Evolutionary conservation across 2,888 invertebrate genomes (phyloP), one percentile per base, ranked within the genome.

Genomic region (Pheosia gnoma): DNA sequence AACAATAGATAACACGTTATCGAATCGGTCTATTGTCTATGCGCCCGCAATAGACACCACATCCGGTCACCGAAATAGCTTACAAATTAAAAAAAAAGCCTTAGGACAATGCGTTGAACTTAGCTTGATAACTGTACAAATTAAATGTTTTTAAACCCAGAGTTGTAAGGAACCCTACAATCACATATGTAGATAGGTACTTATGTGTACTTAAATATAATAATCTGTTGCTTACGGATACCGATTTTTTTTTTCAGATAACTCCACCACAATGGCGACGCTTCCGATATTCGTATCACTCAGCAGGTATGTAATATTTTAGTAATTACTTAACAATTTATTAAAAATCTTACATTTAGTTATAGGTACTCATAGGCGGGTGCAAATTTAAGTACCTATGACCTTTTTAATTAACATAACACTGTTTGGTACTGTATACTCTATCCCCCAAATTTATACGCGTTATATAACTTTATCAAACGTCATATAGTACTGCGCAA

Each of bases 221-320:
- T 25, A 25, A 25, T 25, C 25, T 41, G 6, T 41, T 41, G 41
- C 41, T 41, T 5, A 41, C 2, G 41, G 41, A 41, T 41, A 51
- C 25, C 13, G 13, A 7, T 51, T 25, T 51, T 13, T 25, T 11
- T 62, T 80, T 78, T 36, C 78, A 78, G 79, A 70, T 70, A 61
- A 55, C 55, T 49, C 38, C 57, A 41, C 51, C 51, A 70, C 74
- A 80, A 88, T 90, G 90, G 90, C 90, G 7, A 90, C 90, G 5
- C 78, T 90, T 57, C 90, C 90, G 9, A 89, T 90, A 47, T 90
- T 83, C 70, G 89, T 90, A 0, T 90, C 90, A 7, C 68, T 90
- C 4, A 90, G 85, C 86, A 89, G 89, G 90, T 90, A 79, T 80
- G 59, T 59, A 45, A 10, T 38, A 72, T 60, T 11, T 37, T 37